Evolutionary conservation across 2,113 vertebrate species (phyloP), one percentile per base, ranked within the genome.

Genomic region (Turdus rufiventris): DNA sequence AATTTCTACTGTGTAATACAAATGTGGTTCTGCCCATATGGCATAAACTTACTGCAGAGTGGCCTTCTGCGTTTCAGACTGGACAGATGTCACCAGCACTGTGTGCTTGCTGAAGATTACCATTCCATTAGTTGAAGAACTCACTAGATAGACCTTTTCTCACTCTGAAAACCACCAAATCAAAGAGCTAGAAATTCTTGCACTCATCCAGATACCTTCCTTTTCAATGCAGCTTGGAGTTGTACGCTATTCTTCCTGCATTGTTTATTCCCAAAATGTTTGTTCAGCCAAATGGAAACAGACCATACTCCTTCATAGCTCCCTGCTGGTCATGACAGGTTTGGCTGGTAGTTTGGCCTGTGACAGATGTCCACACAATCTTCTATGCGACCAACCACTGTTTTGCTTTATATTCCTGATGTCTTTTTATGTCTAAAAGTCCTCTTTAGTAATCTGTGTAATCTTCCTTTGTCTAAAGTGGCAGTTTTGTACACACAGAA

Each of bases 331-430:
- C 33, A 8, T 76, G 88, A 62, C 95, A 95, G 58, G 12, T 88
- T 95, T 95, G 71, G 88, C 88, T 93, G 51, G 43, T 72, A 34
- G 82, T 62, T 91, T 90, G 92, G 96, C 90, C 90, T 73, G 56
- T 72, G 89, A 81, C 95, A 97, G 91, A 87, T 95, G 94, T 82
- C 94, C 82, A 73, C 60, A 4, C 78, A 47, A 63, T 83, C 34
- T 3, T 94, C 85, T 57, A 40, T 13, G 14, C 70, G 92, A 96
- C 88, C 95, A 91, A 85, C 96, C 79, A 54, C 94, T 77, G 90
- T 80, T 95, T 51, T 77, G 29, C 60, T 91, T 91, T 70, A 33
- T 93, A 72, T 85, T 94, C 50, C n/a, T 45, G 8, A 61, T 93
- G 54, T 58, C 62, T 78, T 91, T 91, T 76, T 70, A 42, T 86